Base-by-base conservation (phyloP, 2,888 invertebrate species). In the Embidobia sp. region DNA sequence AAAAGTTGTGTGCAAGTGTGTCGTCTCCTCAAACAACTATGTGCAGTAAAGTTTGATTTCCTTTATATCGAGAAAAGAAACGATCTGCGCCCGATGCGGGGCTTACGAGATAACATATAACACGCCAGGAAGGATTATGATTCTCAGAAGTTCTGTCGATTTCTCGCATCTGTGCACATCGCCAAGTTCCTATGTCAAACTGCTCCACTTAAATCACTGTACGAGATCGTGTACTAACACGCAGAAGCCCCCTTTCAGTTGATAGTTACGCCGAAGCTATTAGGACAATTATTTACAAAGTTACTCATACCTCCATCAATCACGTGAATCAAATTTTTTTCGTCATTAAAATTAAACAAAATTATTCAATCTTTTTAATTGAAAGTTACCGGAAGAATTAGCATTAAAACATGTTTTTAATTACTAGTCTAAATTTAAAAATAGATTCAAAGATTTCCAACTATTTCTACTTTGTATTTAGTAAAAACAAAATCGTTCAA, bases 91-190 rank as follows among this genome's bases (percentile, higher is more conserved):
- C 59, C 51, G 46, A 63, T 57, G 67, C 55, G 77, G 67, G 77
- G 69, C 59, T 67, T 67, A 57, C 64, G 55, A 67, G 72, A 73
- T 73, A 77, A 73, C 77, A 44, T 63, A 55, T 77, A 67, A 67
- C 66, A 42, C 63, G 53, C 53, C 57, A 69, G 55, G 63, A 63
- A 67, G 63, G 79, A 83, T 84, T 84, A 84, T 81, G 83, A 84
- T 84, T 80, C 82, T 80, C 80, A 79, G 82, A 88, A 88, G 84
- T 88, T 89, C 81, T 82, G 87, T 88, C 89, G 89, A 89, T 89
- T 89, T 88, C 86, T 85, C 87, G 86, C 89, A 89, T 89, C 89
- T 89, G 89, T 85, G 89, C 84, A 63, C 82, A 80, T 82, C 80
- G 82, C 84, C 82, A 88, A 88, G 85, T 88, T 88, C 84, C 85